Base-by-base conservation (phyloP, 2,113 vertebrate species). In the Cheirogaleus medius region DNA sequence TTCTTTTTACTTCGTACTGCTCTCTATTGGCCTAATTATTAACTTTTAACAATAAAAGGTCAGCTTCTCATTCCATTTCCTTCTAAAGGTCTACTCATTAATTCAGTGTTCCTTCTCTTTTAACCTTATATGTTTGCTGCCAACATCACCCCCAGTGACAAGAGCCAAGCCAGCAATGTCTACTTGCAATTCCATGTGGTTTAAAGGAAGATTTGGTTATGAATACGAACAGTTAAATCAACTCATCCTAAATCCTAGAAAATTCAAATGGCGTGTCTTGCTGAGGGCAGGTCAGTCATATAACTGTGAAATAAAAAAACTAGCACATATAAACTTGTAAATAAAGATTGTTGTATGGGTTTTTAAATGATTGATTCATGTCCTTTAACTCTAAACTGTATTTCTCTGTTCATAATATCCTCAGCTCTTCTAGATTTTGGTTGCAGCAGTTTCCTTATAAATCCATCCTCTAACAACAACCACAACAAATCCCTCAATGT, bases 291-390 rank as follows among this genome's bases (percentile, higher is more conserved):
- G 7, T 74, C 32, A 49, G 44, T 91, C 47, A 82, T n/a, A 20
- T 34, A 90, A 87, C 42, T 83, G 39, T 68, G 47, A 71, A 95
- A 88, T 81, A 87, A 90, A 97, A 97, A 96, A 74, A 34, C 74
- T 44, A 63, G 8, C 32, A 39, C 15, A 73, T 71, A 81, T 94
- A 88, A 90, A 89, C 1, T 56, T 90, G 2, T 60, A 87, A 89
- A 69, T 87, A 60, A 80, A 96, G 58, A 89, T 56, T 49, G 5
- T 6, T 29, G 6, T 73, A 44, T 68, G 1, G 34, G 74, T 91
- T 83, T 91, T n/a, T 93, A 77, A 34, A n/a, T 68, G 32, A 68
- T 42, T 92, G 29, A 71, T 93, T 94, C 20, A 90, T 58, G 78
- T 91, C 42, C 12, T 91, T 94, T 73, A 92, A 93, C 14, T 42